Percentiles rank a stretch among this genome's conserved stretches.
phyloP scores from a whole-genome alignment of 1,140 invertebrate genomes.

The Leptinotarsa undecemlineata region DNA sequence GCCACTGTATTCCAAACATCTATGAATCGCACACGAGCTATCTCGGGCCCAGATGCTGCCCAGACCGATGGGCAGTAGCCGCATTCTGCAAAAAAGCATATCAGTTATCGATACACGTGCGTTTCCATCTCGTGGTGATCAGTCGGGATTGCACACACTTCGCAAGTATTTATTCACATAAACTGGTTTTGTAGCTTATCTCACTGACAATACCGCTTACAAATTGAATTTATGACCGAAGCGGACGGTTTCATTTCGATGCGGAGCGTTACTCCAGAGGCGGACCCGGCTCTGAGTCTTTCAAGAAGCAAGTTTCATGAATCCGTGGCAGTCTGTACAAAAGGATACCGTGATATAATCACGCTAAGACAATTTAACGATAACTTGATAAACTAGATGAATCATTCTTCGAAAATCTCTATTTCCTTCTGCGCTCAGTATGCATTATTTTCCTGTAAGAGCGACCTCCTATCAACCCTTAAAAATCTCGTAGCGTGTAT shows the following conservation, averaged over 20 bases:
- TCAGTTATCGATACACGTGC: constrained; percentile 2
- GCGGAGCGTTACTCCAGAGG: not conserved
- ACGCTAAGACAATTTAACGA: too few relatives aligned
- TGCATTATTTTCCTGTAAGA: not conserved
- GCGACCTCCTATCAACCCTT: not conserved
- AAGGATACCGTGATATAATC: too few relatives aligned
- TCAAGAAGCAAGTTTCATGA: too few relatives aligned
- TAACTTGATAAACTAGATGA: too few relatives aligned
- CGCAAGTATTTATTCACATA: constrained; percentile 14
- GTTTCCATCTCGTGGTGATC: constrained; percentile 16
- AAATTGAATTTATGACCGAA: constrained; percentile 19
- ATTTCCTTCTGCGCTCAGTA: too few relatives aligned
- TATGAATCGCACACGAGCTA: not conserved
- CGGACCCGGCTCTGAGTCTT: not conserved
- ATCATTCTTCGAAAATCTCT: too few relatives aligned
- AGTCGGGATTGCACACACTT: not conserved
- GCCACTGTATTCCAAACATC: not conserved
- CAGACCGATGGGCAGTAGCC: not conserved
- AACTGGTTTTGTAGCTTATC: constrained; percentile 23
- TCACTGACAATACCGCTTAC: constrained; percentile 16
- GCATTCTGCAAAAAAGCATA: constrained; percentile 9
- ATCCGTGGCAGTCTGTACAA: too few relatives aligned
- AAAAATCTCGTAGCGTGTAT: constrained; percentile 20
- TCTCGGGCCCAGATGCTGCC: not conserved
- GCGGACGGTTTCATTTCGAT: constrained; percentile 13